These are phyloP conservation scores for Epinephelus lanceolatus DNA, from an alignment of 2,113 vertebrate genomes.

Conservation along the genomic window DNA sequence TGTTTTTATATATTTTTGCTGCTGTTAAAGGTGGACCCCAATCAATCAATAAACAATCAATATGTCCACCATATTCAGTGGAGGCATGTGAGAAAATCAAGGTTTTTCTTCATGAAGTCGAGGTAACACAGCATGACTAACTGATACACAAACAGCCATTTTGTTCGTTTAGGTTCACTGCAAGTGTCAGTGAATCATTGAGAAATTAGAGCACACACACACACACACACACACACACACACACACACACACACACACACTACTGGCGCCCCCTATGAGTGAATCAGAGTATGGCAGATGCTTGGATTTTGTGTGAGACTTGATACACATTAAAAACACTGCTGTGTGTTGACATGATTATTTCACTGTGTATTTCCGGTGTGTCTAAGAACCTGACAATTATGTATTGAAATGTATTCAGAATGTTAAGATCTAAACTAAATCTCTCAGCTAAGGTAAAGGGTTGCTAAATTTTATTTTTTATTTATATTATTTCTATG, in stretches of 20 bases:
- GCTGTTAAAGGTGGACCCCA: too few relatives aligned
- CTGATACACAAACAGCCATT: too few relatives aligned
- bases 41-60: too few relatives aligned
- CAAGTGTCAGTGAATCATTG: not conserved
- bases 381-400: not conserved
- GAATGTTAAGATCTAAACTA: not conserved
- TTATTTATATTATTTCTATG: not conserved
- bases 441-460: not conserved
- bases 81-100: too few relatives aligned
- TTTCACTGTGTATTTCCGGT: not conserved
- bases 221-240: too few relatives aligned
- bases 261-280: conserved; percentile 51
- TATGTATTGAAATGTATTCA: not conserved
- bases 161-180: not conserved
- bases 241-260: not conserved
- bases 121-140: too few relatives aligned
- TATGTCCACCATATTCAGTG: too few relatives aligned
- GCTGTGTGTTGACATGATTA: not conserved
- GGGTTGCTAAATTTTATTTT: not conserved
- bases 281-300: not conserved
- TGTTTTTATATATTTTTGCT: too few relatives aligned
- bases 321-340: not conserved
- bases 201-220: not conserved
- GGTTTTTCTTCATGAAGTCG: too few relatives aligned
- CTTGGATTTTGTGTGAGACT: not conserved